A percentile compares a stretch with the other conserved stretches of the same genome.
Evolutionary conservation across 2,888 invertebrate genomes (phyloP).

Genomic region (Tipula vernalis): DNA sequence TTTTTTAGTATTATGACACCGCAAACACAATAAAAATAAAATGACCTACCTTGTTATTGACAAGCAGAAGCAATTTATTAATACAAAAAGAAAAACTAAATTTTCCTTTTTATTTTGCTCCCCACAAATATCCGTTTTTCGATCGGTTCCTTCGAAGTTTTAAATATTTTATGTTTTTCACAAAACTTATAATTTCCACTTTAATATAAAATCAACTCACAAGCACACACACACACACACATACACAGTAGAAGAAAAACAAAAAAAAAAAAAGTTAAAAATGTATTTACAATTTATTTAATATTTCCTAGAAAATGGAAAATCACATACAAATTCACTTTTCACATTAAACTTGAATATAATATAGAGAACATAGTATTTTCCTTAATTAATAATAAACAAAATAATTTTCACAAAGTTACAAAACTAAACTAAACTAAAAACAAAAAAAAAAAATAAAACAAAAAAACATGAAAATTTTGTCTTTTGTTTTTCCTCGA

Average conservation of each 20-base stretch:
- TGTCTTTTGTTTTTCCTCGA: neutral
- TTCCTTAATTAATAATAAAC: neutral
- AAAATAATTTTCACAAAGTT: neutral
- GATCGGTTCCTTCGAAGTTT: neutral
- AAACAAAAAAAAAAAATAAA: neutral
- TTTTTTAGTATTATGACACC: neutral
- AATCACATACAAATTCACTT: neutral
- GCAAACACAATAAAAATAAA: neutral
- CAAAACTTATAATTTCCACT: neutral
- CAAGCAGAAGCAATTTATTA: neutral
- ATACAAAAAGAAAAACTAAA: neutral
- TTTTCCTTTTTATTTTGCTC: neutral
- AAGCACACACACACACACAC: neutral
- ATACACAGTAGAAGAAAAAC: neutral
- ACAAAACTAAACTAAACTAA: neutral
- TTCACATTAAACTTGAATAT: neutral
- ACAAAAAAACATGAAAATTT: neutral
- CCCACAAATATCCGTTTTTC: neutral
- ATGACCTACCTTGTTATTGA: constrained; percentile 10
- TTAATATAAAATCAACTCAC: neutral
- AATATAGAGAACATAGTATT: neutral
- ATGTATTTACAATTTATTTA: neutral
- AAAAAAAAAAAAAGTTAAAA: neutral
- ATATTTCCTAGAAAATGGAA: neutral
- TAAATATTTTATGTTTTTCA: neutral